Evolutionary conservation across 2,113 vertebrate species (phyloP).

Genomic region (Cheirogaleus medius): DNA sequence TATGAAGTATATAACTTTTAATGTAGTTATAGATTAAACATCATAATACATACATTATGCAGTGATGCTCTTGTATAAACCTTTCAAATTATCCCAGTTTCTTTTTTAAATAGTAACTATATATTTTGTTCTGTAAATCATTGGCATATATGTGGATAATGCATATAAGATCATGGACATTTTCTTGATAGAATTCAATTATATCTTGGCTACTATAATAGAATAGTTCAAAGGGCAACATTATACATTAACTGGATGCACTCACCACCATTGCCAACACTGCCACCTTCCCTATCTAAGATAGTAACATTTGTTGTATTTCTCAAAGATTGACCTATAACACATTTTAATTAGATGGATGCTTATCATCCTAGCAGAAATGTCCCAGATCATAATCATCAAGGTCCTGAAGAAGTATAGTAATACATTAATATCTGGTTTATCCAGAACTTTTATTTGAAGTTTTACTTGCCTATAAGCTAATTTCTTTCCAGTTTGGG

Average conservation of each 20-base stretch:
- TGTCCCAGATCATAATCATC: background rate
- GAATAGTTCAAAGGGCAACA: background rate
- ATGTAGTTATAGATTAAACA: slow-evolving; percentile 10
- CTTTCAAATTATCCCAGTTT: background rate
- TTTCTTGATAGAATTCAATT: slow-evolving; percentile 37
- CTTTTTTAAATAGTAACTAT: background rate
- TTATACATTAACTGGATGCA: background rate
- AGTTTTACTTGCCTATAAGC: background rate
- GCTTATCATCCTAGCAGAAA: background rate
- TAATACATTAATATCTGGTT: background rate
- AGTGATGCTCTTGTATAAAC: background rate
- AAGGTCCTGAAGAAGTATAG: background rate
- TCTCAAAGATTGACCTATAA: background rate
- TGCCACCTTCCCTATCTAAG: background rate
- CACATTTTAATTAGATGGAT: background rate
- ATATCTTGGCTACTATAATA: background rate
- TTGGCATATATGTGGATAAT: slow-evolving; percentile 16
- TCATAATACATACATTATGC: background rate
- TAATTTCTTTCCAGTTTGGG: slow-evolving; percentile 51
- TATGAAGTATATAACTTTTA: slow-evolving; percentile 10
- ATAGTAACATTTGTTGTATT: background rate
- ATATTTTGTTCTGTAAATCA: background rate
- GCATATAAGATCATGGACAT: background rate
- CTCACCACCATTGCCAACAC: background rate
- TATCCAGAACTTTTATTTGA: background rate